A percentile compares a stretch with the other conserved stretches of the same genome.
These are phyloP conservation scores for Heliconius hortense DNA, from an alignment of 2,888 invertebrate genomes.

Conservation along the genomic window DNA sequence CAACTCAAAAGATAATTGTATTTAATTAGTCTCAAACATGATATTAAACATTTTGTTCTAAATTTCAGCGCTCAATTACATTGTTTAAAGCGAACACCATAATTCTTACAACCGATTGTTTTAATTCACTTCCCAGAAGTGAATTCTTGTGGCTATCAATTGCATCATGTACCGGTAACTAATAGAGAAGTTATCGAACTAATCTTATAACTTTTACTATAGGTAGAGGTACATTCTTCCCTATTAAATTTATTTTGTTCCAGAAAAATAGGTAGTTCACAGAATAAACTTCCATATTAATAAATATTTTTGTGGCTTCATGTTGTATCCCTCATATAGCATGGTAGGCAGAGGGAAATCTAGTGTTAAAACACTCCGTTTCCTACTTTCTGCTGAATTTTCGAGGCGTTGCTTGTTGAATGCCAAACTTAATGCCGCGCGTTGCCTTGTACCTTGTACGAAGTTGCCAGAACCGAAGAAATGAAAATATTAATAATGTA, in stretches of 20 bases:
- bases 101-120: constrained; percentile 22
- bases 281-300: too few relatives aligned
- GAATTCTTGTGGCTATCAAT: constrained; percentile 37
- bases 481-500: too few relatives aligned
- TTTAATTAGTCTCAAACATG: not conserved
- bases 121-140: constrained; percentile 24
- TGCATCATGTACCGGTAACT: constrained; percentile 48
- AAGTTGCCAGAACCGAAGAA: too few relatives aligned
- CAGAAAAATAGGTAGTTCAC: too few relatives aligned
- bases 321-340: too few relatives aligned
- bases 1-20: not conserved
- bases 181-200: constrained; percentile 49
- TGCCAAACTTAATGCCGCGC: too few relatives aligned
- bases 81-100: not conserved
- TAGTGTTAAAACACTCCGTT: too few relatives aligned
- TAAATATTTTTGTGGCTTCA: too few relatives aligned
- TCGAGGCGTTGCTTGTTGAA: too few relatives aligned
- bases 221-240: constrained; percentile 24
- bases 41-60: not conserved
- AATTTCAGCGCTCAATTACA: not conserved
- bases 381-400: too few relatives aligned
- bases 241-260: not conserved
- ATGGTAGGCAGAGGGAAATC: too few relatives aligned
- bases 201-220: constrained; percentile 34
- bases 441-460: too few relatives aligned